Percentiles rank a stretch among this genome's conserved stretches.
phyloP scores from a whole-genome alignment of 2,113 vertebrate species.

The Barbus barbus region DNA sequence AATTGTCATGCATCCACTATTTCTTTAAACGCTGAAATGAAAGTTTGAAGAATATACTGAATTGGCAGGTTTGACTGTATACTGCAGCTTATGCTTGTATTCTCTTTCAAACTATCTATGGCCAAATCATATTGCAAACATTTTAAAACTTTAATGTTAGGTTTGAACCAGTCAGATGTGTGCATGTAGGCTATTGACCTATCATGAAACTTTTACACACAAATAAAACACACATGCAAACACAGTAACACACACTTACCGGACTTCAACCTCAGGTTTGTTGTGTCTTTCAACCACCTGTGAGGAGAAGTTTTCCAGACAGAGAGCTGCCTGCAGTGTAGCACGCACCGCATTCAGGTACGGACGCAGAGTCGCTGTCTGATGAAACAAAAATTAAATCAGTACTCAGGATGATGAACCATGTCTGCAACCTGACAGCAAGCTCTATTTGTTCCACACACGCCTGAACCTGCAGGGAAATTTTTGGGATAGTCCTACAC shows the following conservation, averaged over 20 bases:
- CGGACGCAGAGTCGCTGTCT: slow-evolving; percentile 96
- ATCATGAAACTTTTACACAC: not conserved
- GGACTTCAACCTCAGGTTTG: slow-evolving; percentile 97
- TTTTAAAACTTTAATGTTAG: too few species aligned
- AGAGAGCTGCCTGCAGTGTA: slow-evolving; percentile 94
- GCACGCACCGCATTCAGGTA: slow-evolving; percentile 97
- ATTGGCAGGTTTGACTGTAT: too few species aligned
- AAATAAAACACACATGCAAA: too few species aligned
- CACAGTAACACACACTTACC: slow-evolving; percentile 72
- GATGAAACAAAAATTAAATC: slow-evolving; percentile 37
- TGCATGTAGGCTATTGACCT: not conserved
- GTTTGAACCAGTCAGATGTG: not conserved
- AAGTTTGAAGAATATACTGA: not conserved
- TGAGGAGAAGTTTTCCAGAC: slow-evolving; percentile 98
- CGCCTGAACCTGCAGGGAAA: slow-evolving; percentile 56
- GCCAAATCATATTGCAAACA: not conserved
- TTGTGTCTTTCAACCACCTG: slow-evolving; percentile 98
- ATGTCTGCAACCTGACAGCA: not conserved
- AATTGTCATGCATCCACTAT: too few species aligned
- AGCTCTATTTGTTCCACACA: slow-evolving; percentile 14
- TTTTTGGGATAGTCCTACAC: slow-evolving; percentile 41
- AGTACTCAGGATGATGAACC: not conserved
- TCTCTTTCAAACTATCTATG: not conserved
- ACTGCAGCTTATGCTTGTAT: not conserved
- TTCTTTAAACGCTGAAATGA: not conserved